Conservation (phyloP, 2,113 vertebrate genomes). For the Hippocampus comes region DNA sequence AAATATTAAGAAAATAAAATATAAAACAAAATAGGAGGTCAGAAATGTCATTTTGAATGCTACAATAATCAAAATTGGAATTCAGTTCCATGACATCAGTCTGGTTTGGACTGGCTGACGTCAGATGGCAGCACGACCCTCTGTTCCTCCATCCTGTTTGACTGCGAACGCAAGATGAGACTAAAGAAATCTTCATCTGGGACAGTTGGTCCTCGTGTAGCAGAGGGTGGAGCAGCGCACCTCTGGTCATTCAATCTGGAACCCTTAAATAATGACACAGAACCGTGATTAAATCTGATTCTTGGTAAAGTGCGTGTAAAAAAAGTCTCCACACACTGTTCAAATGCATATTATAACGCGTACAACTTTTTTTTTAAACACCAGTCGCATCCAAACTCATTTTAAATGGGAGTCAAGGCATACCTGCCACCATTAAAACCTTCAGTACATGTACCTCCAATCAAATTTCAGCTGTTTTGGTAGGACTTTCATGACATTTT, state of each 20-base stretch:
- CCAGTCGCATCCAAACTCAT: no score
- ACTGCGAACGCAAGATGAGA: slow-evolving; percentile 89
- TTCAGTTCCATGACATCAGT: slow-evolving; percentile 51
- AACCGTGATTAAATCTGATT: not conserved
- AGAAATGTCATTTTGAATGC: slow-evolving; percentile 5
- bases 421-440: no score
- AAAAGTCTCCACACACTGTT: no score
- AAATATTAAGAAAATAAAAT: not conserved
- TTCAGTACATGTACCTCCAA: no score
- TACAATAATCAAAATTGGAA: not conserved
- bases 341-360: no score
- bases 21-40: not conserved
- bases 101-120: slow-evolving; percentile 63
- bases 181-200: slow-evolving; percentile 95
- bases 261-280: slow-evolving; percentile 67
- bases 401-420: no score
- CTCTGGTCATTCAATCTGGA: slow-evolving; percentile 92
- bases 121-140: slow-evolving; percentile 78
- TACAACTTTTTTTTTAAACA: no score
- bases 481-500: no score
- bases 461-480: no score
- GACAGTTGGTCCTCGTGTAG: slow-evolving; percentile 81
- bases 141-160: slow-evolving; percentile 93
- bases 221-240: slow-evolving; percentile 80
- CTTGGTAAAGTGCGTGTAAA: no score